phyloP scores from a whole-genome alignment of 2,113 vertebrate species.

The Dissostichus mawsoni region DNA sequence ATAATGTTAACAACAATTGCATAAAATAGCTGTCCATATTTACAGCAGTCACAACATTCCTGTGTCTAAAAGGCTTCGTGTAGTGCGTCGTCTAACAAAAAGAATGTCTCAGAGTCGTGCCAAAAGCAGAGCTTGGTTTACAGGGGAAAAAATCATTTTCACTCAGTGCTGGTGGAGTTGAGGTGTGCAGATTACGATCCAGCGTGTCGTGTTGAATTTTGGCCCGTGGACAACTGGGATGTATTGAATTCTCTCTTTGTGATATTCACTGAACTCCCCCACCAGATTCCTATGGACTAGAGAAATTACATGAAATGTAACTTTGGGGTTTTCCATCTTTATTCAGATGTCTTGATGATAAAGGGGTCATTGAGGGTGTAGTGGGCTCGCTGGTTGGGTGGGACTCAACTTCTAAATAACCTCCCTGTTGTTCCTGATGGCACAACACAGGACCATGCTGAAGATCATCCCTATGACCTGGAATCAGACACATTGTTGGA shows the following conservation, averaged over 20 bases:
- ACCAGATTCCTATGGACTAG: conserved; percentile 29
- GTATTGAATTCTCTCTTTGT: conserved; percentile 15
- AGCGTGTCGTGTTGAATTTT: conserved; percentile 54
- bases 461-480: conserved; percentile 98
- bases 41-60: conserved; percentile 70
- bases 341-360: conserved; percentile 26
- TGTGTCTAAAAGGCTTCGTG: conserved; percentile 44
- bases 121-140: conserved; percentile 37
- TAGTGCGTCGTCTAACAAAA: conserved; percentile 23
- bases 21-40: conserved; percentile 55
- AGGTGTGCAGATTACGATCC: conserved; percentile 39
- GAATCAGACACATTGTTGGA: conserved; percentile 19
- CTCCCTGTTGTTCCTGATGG: conserved; percentile 92
- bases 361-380: conserved; percentile 23
- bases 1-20: conserved; percentile 45
- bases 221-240: conserved; percentile 21
- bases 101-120: conserved; percentile 55
- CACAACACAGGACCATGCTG: conserved; percentile 98
- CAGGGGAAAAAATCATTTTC: not conserved
- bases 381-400: conserved; percentile 16
- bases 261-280: conserved; percentile 21
- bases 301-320: conserved; percentile 33
- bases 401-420: conserved; percentile 84
- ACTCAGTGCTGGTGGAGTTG: conserved; percentile 55
- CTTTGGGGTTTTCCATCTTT: conserved; percentile 44